A percentile compares a stretch with the other conserved stretches of the same genome.
phyloP scores from a whole-genome alignment of 2,888 invertebrate genomes.

The Troilus luridus region DNA sequence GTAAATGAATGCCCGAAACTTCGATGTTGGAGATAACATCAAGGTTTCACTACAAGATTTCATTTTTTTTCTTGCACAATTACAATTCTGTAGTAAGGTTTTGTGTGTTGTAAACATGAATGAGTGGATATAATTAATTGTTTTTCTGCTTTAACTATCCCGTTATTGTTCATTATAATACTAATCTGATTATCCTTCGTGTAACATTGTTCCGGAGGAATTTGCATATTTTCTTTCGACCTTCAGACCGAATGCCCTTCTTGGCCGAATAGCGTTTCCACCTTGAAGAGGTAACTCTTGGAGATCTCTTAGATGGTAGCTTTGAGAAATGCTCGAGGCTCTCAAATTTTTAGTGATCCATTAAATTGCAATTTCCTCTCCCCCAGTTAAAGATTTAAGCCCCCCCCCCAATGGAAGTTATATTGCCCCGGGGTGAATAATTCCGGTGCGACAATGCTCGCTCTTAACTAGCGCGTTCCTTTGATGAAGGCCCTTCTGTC shows the following conservation, averaged over 20 bases:
- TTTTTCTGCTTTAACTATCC: neutral
- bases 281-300: neutral
- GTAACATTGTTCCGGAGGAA: neutral
- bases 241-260: neutral
- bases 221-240: constrained; percentile 35
- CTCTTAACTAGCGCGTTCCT: constrained; percentile 8
- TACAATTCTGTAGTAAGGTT: neutral
- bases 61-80: neutral
- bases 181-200: constrained; percentile 26
- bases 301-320: neutral
- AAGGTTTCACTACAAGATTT: neutral
- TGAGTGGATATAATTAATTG: neutral
- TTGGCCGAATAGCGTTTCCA: constrained; percentile 10
- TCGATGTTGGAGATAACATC: neutral
- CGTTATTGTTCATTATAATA: neutral
- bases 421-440: constrained; percentile 10
- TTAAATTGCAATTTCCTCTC: constrained; percentile 19
- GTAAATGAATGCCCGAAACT: neutral
- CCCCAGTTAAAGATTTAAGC: constrained; percentile 7
- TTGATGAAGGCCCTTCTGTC: constrained; percentile 12
- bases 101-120: neutral
- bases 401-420: constrained; percentile 4
- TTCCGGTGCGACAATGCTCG: constrained; percentile 12
- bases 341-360: constrained; percentile 18
- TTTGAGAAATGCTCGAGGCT: neutral